phyloP scores from a whole-genome alignment of 2,888 invertebrate genomes.

The Osmoderma eremita region DNA sequence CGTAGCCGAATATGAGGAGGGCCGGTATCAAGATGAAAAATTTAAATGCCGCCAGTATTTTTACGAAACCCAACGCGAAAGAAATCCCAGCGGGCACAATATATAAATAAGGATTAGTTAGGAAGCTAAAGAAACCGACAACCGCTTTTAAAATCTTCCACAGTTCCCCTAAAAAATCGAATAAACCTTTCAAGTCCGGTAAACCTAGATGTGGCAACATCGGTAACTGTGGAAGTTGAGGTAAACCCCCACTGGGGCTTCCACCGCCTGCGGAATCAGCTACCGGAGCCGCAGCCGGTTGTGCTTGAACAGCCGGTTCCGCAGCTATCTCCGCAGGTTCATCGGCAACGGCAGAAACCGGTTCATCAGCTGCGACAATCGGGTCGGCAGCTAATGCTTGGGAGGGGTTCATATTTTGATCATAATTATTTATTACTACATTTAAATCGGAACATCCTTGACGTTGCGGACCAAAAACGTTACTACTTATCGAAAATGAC shows the following conservation, averaged over 20 bases:
- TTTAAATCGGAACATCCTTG: constrained; percentile 74
- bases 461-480: constrained; percentile 46
- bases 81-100: constrained; percentile 73
- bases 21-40: constrained; percentile 71
- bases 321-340: constrained; percentile 43
- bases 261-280: constrained; percentile 40
- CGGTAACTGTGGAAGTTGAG: constrained; percentile 50
- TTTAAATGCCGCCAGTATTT: constrained; percentile 69
- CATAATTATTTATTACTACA: constrained; percentile 70
- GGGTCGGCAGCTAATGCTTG: too few relatives aligned
- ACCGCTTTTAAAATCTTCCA: constrained; percentile 37
- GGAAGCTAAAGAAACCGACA: constrained; percentile 47
- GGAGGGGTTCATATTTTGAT: constrained; percentile 63
- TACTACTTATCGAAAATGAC: constrained; percentile 65
- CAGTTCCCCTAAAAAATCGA: constrained; percentile 48
- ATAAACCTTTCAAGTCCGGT: constrained; percentile 56
- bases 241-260: constrained; percentile 50
- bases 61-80: constrained; percentile 71
- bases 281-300: constrained; percentile 41
- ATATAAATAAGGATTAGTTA: constrained; percentile 64
- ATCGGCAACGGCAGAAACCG: constrained; percentile 44
- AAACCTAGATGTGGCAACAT: constrained; percentile 49
- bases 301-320: constrained; percentile 47
- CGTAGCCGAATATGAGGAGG: constrained; percentile 56
- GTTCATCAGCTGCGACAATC: constrained; percentile 51